Evolutionary conservation across 2,888 invertebrate genomes (phyloP), one percentile per base, ranked within the genome.

Genomic region (Isoperla grammatica): DNA sequence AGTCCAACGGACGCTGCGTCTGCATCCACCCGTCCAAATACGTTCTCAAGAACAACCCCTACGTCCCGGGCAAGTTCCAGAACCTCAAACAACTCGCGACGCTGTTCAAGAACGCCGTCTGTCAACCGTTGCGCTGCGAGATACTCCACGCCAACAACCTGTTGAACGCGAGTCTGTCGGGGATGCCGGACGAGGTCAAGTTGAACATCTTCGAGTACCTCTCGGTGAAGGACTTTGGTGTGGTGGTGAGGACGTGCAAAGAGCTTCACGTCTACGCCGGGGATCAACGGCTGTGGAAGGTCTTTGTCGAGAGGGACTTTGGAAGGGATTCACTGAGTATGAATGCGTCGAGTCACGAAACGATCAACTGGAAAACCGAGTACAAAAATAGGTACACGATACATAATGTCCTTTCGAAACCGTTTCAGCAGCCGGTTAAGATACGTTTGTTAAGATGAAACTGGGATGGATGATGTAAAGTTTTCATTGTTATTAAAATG

Each of bases 141-240:
- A 50, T 50, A 6, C 49, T 50, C 3, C 29, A 50, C 15, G 35
- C 22, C 29, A 13, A 50, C 35, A 29, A 29, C 13, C 8, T 12
- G 29, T 3, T 50, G 15, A 50, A 50, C 49, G 29, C 49, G 12
- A 50, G 49, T 13, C 29, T 50, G n/a, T 29, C 5, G 8, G 49
- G 49, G n/a, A n/a, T 50, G 1, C 49, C 49, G 13, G 15, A 15
- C 2, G 49, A 50, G 49, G 6, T 50, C 29, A 50, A 50, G 35
- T 4, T 50, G 35, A 2, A 29, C 4, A 50, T 50, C 49, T 29
- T 23, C 15, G 35, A 6, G 49, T 13, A n/a, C 11, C 15, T 50
- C 29, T 23, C 22, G 2, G 49, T 50, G 20, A 15, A 50, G 20
- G 49, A 15, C 12, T 29, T 22, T 15, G 29, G 35, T 5, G 49